phyloP scores from a whole-genome alignment of 2,113 vertebrate species.

The Sinosuthora webbiana region DNA sequence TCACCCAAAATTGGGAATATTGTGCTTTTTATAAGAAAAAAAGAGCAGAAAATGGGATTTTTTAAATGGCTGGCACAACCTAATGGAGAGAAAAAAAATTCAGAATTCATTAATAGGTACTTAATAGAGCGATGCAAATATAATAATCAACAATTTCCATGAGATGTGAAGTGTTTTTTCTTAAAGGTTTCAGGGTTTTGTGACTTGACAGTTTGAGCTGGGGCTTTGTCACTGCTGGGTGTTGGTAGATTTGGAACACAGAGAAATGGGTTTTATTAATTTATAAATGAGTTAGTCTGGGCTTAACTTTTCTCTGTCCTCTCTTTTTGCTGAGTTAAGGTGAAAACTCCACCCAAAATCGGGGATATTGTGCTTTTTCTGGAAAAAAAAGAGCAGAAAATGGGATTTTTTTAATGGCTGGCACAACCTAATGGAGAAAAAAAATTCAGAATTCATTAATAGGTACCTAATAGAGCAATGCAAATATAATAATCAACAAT shows the following conservation, averaged over 20 bases:
- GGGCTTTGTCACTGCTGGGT: background rate
- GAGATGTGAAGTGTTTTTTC: background rate
- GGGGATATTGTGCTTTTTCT: too few species aligned
- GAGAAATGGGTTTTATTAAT: background rate
- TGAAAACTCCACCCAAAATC: background rate
- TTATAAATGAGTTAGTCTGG: background rate
- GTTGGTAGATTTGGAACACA: background rate
- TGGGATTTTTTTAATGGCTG: background rate
- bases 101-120: background rate
- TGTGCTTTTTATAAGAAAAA: too few species aligned
- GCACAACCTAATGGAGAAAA: fast-evolving
- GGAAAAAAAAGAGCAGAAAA: background rate
- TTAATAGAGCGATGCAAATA: background rate
- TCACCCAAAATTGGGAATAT: too few species aligned
- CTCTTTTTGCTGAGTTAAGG: background rate
- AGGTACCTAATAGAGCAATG: background rate
- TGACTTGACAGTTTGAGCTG: background rate
- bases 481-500: background rate
- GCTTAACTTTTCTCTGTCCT: fast-evolving
- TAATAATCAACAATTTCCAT: background rate
- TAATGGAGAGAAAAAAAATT: background rate
- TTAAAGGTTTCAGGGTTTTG: background rate
- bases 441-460: background rate
- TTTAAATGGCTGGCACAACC: background rate
- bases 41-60: background rate